Evolutionary conservation across 2,797 vertebrate genomes (phyloP), one percentile per base, ranked within the genome.

Genomic region (Ambastaia sidthimunki): DNA sequence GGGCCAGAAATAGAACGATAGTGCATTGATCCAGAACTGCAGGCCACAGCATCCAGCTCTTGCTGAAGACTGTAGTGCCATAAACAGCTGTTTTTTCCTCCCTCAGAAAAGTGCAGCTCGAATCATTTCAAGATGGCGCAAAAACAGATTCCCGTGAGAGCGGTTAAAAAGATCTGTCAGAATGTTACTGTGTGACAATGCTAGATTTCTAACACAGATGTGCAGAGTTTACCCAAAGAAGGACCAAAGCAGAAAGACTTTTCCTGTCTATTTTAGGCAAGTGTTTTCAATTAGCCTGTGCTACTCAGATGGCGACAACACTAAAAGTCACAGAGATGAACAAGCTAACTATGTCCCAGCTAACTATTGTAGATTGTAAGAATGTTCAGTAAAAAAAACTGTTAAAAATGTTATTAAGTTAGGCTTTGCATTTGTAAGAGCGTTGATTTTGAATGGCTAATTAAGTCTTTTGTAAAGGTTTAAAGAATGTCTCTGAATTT

Each of bases 1-100:
- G 80, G 76, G 57, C 55, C 81, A 80, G 71, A 85, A 85, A 87
- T 76, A 85, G 76, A 82, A 78, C n/a, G n/a, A n/a, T n/a, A n/a
- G n/a, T n/a, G 3, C 48, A 72, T 81, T 19, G 55, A 84, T 79
- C 52, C 37, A 44, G 59, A 21, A n/a, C n/a, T n/a, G n/a, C n/a
- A n/a, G n/a, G n/a, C n/a, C n/a, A n/a, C n/a, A n/a, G n/a, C 59
- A 73, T 73, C 76, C 69, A 25, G 71, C 69, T 4, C 4, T 5
- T 74, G 65, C 37, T 9, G 37, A 76, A 28, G 19, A 47, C 55
- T 80, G 50, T 34, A 68, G 21, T 63, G 50, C 18, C 41, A 67
- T 69, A 60, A 76, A 80, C 76, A 83, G 63, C 4, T 16, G 7
- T 73, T 83, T 68, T 34, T 28, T 41, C 54, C 74, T 66, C 75